Conservation (phyloP, 2,797 vertebrate genomes). For the Columba guinea region DNA sequence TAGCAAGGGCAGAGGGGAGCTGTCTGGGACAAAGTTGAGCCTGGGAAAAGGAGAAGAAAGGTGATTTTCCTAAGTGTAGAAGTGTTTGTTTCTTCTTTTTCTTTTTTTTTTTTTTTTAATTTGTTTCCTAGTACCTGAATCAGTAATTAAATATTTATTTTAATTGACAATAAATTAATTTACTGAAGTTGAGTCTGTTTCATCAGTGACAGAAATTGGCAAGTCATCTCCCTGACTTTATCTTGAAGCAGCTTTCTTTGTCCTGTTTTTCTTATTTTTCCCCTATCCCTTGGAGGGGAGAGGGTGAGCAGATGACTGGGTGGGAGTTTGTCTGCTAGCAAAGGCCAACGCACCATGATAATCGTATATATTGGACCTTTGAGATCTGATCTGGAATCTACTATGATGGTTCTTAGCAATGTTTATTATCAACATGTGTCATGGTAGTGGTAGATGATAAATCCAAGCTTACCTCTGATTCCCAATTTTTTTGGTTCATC, state of each 20-base stretch:
- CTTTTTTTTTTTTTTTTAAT: not conserved
- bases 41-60: not conserved
- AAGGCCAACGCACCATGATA: not conserved
- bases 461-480: not conserved
- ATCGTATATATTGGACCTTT: accelerated
- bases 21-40: not conserved
- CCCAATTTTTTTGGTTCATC: not conserved
- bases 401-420: not conserved
- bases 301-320: not conserved
- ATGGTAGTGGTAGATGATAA: not conserved
- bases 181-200: not conserved
- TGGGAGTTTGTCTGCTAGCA: not conserved
- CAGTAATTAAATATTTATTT: not conserved
- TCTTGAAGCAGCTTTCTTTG: not conserved
- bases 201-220: not conserved
- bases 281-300: not conserved
- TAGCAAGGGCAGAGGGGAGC: not conserved
- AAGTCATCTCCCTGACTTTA: not conserved
- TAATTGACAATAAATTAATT: not conserved
- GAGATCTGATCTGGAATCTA: not conserved
- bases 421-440: not conserved
- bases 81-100: not conserved
- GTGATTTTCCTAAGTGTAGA: not conserved
- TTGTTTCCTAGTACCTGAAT: not conserved
- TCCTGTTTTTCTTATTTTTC: not conserved